phyloP scores from a whole-genome alignment of 2,888 invertebrate species.

The Saturnia pavonia region DNA sequence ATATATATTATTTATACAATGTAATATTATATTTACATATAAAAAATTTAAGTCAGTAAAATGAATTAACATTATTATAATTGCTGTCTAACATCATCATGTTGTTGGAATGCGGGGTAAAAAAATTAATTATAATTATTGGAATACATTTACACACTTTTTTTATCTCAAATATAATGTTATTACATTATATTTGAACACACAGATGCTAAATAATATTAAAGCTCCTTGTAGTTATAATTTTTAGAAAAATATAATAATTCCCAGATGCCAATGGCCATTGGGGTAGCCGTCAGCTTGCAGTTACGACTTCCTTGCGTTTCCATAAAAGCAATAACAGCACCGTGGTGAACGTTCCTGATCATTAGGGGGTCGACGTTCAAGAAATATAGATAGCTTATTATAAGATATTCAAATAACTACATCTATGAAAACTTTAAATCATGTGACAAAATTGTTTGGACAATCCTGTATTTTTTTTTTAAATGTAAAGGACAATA shows the following conservation, averaged over 20 bases:
- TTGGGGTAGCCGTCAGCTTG: conserved; percentile 27
- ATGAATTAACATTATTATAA: no score
- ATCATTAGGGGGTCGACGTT: not conserved
- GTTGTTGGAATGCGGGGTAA: no score
- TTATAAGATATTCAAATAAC: not conserved
- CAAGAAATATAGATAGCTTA: not conserved
- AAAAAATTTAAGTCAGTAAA: no score
- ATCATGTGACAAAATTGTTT: not conserved
- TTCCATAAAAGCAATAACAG: conserved; percentile 28
- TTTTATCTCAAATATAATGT: no score
- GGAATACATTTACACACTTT: no score
- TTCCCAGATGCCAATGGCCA: not conserved
- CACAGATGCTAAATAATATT: not conserved
- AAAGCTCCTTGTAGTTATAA: not conserved
- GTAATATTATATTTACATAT: no score
- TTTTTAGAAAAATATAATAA: not conserved
- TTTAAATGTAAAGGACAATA: not conserved
- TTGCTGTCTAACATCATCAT: no score
- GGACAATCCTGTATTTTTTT: not conserved
- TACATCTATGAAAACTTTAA: not conserved
- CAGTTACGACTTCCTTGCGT: conserved; percentile 28
- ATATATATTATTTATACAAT: no score
- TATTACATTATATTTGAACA: no score
- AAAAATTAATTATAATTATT: no score
- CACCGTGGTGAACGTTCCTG: conserved; percentile 4